Evolutionary conservation across 2,113 vertebrate genomes (phyloP).

Genomic region (Oenanthe melanoleuca): DNA sequence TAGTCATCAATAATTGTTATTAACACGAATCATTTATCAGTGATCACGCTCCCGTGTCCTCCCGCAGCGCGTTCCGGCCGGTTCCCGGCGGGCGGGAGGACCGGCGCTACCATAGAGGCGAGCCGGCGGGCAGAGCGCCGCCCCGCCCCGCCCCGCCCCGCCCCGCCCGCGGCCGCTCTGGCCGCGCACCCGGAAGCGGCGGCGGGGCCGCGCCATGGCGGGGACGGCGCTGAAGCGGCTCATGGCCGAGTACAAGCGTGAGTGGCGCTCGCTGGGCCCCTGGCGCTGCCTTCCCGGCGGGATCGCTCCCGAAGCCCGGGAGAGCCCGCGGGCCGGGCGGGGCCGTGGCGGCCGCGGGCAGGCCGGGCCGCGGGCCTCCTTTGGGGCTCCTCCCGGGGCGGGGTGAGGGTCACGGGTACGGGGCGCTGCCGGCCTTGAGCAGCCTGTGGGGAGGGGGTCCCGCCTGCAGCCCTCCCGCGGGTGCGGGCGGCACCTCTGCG

Average conservation of each 20-base stretch:
- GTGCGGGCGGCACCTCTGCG: background rate
- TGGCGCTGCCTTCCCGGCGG: background rate
- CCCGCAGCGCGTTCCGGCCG: accelerated
- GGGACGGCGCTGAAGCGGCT: no score
- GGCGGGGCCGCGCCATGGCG: no score
- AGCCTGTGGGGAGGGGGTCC: background rate
- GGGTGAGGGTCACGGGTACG: background rate
- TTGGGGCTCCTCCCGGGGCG: no score
- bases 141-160: no score
- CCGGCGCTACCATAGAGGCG: background rate
- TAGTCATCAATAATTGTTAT: no score
- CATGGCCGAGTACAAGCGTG: conserved; percentile 84
- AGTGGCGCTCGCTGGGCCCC: background rate
- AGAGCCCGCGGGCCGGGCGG: background rate
- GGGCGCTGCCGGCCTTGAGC: background rate
- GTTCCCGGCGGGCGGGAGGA: background rate
- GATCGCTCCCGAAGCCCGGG: background rate
- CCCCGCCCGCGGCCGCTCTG: no score
- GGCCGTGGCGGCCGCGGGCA: background rate
- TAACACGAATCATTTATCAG: no score
- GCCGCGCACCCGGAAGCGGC: no score
- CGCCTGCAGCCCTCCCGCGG: background rate
- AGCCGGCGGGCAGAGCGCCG: accelerated
- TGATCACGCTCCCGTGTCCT: background rate
- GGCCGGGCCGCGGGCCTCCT: background rate